Conservation (phyloP, 2,888 invertebrate species). For the Nysson spinosus region DNA sequence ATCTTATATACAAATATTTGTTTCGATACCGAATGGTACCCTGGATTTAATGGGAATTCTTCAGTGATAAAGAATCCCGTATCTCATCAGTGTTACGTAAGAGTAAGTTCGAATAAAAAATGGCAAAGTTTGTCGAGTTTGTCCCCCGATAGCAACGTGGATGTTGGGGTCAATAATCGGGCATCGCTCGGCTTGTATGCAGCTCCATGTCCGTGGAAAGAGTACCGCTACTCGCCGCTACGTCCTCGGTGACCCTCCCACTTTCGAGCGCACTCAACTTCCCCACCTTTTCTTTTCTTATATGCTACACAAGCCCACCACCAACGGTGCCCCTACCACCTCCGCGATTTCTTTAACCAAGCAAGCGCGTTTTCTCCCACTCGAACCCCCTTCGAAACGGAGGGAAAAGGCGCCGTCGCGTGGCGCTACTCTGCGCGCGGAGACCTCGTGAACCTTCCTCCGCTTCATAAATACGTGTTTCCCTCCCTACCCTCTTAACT, state of each 20-base stretch:
- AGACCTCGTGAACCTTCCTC: conserved; percentile 75
- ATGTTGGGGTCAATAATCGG: conserved; percentile 74
- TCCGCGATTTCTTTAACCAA: conserved; percentile 37
- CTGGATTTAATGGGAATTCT: too few species aligned
- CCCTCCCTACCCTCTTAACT: too few species aligned
- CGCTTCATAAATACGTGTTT: conserved; percentile 31
- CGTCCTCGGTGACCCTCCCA: conserved; percentile 63
- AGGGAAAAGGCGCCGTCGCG: conserved; percentile 63
- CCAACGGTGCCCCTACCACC: conserved; percentile 42
- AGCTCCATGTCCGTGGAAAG: conserved; percentile 68
- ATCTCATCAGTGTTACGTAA: too few species aligned
- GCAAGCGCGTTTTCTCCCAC: conserved; percentile 25
- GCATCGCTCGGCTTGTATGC: conserved; percentile 71
- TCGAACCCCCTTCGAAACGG: conserved; percentile 8
- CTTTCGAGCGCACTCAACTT: conserved; percentile 36
- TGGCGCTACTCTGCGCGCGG: conserved; percentile 74
- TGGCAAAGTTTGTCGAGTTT: conserved; percentile 7
- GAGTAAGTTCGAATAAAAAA: background rate
- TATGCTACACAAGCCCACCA: conserved; percentile 39
- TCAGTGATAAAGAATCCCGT: too few species aligned
- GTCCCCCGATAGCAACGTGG: conserved; percentile 32
- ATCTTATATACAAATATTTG: too few species aligned
- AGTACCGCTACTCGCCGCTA: conserved; percentile 76
- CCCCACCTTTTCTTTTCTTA: conserved; percentile 24
- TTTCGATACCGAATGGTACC: too few species aligned